These are phyloP conservation scores for Plagiodera versicolora DNA, from an alignment of 2,888 invertebrate species.

Conservation along the genomic window DNA sequence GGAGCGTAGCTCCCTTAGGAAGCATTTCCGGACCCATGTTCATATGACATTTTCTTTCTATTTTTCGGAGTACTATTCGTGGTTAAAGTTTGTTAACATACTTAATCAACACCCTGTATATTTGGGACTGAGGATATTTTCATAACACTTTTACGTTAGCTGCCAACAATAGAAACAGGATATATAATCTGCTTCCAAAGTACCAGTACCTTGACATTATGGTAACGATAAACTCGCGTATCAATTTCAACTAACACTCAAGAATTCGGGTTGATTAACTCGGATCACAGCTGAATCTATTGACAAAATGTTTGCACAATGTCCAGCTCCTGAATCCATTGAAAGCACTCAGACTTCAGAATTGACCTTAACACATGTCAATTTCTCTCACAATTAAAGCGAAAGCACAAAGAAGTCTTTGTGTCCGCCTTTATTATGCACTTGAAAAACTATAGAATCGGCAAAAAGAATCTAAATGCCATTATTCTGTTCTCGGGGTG, in stretches of 20 bases:
- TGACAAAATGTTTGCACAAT: slow-evolving; percentile 2
- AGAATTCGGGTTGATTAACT: background rate
- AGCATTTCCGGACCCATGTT: too few relatives aligned
- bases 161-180: too few relatives aligned
- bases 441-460: slow-evolving; percentile 44
- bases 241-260: background rate
- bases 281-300: background rate
- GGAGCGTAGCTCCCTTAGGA: too few relatives aligned
- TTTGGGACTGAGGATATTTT: too few relatives aligned
- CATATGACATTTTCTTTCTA: too few relatives aligned
- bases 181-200: background rate
- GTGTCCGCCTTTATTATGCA: slow-evolving; percentile 40
- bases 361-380: slow-evolving; percentile 38
- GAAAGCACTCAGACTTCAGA: slow-evolving; percentile 25
- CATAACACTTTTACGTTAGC: too few relatives aligned
- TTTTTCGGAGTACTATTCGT: too few relatives aligned
- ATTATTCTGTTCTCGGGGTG: slow-evolving; percentile 42
- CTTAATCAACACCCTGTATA: too few relatives aligned
- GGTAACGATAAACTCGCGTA: background rate
- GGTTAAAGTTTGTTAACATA: too few relatives aligned
- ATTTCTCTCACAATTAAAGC: slow-evolving; percentile 37
- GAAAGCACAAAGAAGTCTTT: slow-evolving; percentile 36
- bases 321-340: slow-evolving; percentile 14
- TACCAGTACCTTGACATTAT: background rate
- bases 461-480: slow-evolving; percentile 42